These are phyloP conservation scores for Acleris holmiana DNA, from an alignment of 2,888 invertebrate genomes.

Conservation along the genomic window DNA sequence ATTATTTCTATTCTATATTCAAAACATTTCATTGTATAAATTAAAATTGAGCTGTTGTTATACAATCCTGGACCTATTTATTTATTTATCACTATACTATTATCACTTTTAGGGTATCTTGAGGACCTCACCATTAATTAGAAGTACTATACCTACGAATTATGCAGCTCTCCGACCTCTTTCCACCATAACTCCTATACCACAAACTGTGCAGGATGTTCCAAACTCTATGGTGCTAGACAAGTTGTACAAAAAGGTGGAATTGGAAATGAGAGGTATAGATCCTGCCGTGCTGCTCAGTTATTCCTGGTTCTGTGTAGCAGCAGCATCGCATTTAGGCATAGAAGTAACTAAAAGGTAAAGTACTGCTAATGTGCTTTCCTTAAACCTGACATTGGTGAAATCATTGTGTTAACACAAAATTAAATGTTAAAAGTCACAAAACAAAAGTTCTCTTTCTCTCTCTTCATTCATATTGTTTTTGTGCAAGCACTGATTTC, in stretches of 20 bases:
- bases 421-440: too few species aligned
- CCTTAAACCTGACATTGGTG: too few species aligned
- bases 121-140: constrained; percentile 55
- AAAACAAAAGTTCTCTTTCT: too few species aligned
- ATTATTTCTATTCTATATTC: too few species aligned
- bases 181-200: constrained; percentile 50
- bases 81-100: too few species aligned
- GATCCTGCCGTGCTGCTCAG: constrained; percentile 95
- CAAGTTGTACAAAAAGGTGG: constrained; percentile 92
- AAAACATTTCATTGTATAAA: too few species aligned
- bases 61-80: too few species aligned
- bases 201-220: constrained; percentile 54
- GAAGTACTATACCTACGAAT: constrained; percentile 50
- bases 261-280: constrained; percentile 94
- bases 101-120: constrained; percentile 57
- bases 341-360: constrained; percentile 89
- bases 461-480: too few species aligned
- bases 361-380: too few species aligned
- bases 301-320: constrained; percentile 92
- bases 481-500: too few species aligned
- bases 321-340: constrained; percentile 92
- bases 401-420: too few species aligned
- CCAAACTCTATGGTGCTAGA: constrained; percentile 82
- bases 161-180: constrained; percentile 52
- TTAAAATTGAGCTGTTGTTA: too few species aligned